These are phyloP conservation scores for Megalops atlanticus DNA, from an alignment of 2,113 vertebrate species.

Conservation along the genomic window DNA sequence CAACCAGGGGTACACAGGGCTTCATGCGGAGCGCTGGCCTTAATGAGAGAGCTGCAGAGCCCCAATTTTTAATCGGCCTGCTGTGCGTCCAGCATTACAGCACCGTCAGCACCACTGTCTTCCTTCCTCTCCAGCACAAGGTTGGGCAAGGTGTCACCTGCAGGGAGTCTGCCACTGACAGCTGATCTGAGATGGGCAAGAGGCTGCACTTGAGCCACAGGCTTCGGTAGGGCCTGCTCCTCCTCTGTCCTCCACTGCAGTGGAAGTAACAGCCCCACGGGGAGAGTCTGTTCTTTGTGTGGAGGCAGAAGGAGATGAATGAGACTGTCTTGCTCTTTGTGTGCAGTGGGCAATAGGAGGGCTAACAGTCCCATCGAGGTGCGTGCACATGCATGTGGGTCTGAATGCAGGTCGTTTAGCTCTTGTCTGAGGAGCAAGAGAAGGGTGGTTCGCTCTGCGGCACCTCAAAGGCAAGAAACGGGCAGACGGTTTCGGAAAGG, in stretches of 20 bases:
- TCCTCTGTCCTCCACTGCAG: slow-evolving; percentile 4
- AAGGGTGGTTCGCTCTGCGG: background rate
- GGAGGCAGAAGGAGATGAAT: background rate
- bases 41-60: background rate
- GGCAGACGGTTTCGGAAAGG: background rate
- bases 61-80: background rate
- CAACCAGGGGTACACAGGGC: background rate
- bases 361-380: no score
- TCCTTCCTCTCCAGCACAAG: background rate
- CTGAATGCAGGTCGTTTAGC: background rate
- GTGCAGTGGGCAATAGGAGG: no score
- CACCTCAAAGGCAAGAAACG: background rate
- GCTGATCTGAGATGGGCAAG: background rate
- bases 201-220: background rate
- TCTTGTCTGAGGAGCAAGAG: background rate
- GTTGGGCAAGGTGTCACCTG: no score
- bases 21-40: background rate
- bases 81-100: no score
- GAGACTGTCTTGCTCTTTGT: background rate
- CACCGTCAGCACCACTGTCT: background rate
- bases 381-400: background rate
- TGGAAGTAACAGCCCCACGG: slow-evolving; percentile 2
- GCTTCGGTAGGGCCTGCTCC: background rate
- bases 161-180: background rate
- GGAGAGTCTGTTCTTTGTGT: background rate